Evolutionary conservation across 2,888 invertebrate species (phyloP).

Genomic region (Mellilla xanthometata): DNA sequence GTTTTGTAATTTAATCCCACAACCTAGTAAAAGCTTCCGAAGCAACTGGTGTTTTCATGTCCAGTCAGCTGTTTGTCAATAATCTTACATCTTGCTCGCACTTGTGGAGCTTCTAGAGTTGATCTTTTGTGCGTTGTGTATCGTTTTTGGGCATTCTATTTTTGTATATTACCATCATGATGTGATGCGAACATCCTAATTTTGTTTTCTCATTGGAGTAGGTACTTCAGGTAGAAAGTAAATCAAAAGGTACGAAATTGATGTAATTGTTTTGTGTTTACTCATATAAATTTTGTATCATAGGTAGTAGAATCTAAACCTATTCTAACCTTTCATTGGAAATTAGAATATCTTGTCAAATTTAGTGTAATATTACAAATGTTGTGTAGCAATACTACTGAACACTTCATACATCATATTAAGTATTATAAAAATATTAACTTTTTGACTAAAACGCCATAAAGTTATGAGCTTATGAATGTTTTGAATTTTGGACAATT

Average conservation of each 20-base stretch:
- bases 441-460: too few species aligned
- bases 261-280: too few species aligned
- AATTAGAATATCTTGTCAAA: neutral
- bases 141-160: constrained; percentile 81
- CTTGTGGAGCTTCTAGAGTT: constrained; percentile 47
- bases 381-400: too few species aligned
- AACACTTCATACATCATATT: too few species aligned
- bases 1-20: constrained; percentile 7
- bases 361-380: neutral
- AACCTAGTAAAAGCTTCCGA: too few species aligned
- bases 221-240: constrained; percentile 43
- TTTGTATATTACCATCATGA: constrained; percentile 80
- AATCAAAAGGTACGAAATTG: constrained; percentile 51
- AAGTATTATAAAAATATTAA: too few species aligned
- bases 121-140: constrained; percentile 63
- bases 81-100: constrained; percentile 60
- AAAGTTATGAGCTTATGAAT: too few species aligned
- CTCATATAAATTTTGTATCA: neutral
- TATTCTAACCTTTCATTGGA: constrained; percentile 1
- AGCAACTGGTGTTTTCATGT: too few species aligned
- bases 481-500: too few species aligned
- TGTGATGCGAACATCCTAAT: constrained; percentile 72
- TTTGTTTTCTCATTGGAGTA: constrained; percentile 62
- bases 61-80: constrained; percentile 79
- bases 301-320: neutral